Evolutionary conservation across 2,888 invertebrate genomes (phyloP).

Genomic region (Cerastis leucographa): DNA sequence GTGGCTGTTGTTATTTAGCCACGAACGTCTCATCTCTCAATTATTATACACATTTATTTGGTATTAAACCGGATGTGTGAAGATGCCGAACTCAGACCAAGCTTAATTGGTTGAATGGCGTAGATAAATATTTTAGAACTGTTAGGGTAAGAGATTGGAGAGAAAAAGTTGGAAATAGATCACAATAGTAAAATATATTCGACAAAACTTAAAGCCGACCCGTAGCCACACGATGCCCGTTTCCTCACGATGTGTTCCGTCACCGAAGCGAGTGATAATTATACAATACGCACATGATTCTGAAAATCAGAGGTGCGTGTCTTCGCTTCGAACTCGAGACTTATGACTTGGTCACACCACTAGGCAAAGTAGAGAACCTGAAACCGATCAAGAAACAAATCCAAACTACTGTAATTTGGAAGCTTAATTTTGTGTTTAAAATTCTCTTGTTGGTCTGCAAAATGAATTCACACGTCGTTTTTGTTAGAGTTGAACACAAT

Average conservation of each 20-base stretch:
- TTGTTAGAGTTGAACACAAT: conserved; percentile 47
- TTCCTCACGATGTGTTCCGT: too few relatives aligned
- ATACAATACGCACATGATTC: too few relatives aligned
- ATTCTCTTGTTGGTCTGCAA: conserved; percentile 48
- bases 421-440: conserved; percentile 35
- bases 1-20: too few relatives aligned
- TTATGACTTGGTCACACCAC: too few relatives aligned
- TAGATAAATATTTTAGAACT: neutral
- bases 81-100: neutral
- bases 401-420: neutral
- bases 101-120: neutral
- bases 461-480: conserved; percentile 45
- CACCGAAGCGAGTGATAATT: too few relatives aligned
- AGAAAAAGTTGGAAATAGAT: neutral
- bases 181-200: neutral
- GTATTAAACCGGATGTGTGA: neutral
- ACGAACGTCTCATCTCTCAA: too few relatives aligned
- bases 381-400: neutral
- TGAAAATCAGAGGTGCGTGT: too few relatives aligned
- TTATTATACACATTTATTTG: neutral
- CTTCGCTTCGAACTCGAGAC: too few relatives aligned
- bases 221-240: neutral
- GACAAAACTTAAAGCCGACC: neutral
- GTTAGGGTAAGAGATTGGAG: neutral
- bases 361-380: neutral